phyloP scores from a whole-genome alignment of 2,888 invertebrate genomes.

The Keiferia lycopersicella region DNA sequence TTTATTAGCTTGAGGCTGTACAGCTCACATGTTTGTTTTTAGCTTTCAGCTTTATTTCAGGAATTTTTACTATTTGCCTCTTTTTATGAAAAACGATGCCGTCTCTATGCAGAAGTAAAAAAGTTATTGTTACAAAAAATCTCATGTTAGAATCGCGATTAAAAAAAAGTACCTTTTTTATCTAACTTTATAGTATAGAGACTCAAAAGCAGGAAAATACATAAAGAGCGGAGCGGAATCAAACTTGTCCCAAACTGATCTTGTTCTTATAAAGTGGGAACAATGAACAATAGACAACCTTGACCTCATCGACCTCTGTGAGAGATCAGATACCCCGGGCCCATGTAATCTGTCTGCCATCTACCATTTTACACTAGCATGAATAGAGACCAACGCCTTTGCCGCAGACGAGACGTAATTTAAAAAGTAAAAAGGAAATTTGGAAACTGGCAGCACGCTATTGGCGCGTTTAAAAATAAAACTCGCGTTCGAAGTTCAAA shows the following conservation, averaged over 20 bases:
- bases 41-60: conserved; percentile 11
- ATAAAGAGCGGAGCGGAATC: background rate
- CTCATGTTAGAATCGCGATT: no score
- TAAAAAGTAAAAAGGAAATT: conserved; percentile 38
- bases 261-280: conserved; percentile 28
- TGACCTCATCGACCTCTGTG: conserved; percentile 40
- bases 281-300: conserved; percentile 43
- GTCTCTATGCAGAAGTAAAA: no score
- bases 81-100: no score
- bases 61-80: background rate
- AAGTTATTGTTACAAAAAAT: no score
- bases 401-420: conserved; percentile 22
- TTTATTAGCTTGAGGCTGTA: conserved; percentile 17
- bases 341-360: conserved; percentile 5
- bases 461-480: conserved; percentile 63
- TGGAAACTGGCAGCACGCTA: conserved; percentile 45
- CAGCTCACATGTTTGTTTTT: conserved; percentile 22
- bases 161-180: no score
- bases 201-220: background rate
- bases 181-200: background rate
- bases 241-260: conserved; percentile 32
- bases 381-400: conserved; percentile 11
- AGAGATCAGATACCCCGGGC: conserved; percentile 36
- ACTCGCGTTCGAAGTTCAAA: conserved; percentile 62
- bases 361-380: background rate